Percentiles rank a stretch among this genome's conserved stretches.
Conservation (phyloP, 2,888 invertebrate species). For the Acleris sparsana region DNA sequence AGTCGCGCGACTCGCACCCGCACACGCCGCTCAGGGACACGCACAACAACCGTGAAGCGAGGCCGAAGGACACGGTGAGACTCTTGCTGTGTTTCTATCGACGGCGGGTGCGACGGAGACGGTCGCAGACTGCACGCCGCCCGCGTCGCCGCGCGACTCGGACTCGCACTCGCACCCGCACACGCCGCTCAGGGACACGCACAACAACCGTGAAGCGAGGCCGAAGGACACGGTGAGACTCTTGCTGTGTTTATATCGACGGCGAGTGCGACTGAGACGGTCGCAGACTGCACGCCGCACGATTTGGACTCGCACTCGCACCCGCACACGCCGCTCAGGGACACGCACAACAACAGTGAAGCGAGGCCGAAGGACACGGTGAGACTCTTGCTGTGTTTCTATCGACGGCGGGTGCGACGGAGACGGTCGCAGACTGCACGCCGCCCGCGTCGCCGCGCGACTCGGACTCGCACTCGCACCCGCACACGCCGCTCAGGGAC, state of each 20-base stretch:
- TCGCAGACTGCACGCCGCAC: conserved; percentile 43
- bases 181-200: conserved; percentile 26
- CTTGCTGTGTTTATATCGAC: too few species aligned
- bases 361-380: conserved; percentile 15
- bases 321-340: conserved; percentile 44
- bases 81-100: too few species aligned
- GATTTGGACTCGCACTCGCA: conserved; percentile 47
- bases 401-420: conserved; percentile 46
- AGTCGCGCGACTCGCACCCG: conserved; percentile 48
- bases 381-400: too few species aligned
- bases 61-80: too few species aligned
- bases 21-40: conserved; percentile 36
- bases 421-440: conserved; percentile 41
- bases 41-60: conserved; percentile 38
- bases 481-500: conserved; percentile 39
- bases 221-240: too few species aligned
- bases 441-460: conserved; percentile 44
- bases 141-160: conserved; percentile 42
- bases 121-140: conserved; percentile 42
- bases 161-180: conserved; percentile 52
- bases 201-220: conserved; percentile 38
- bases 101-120: conserved; percentile 48
- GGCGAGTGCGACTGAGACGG: conserved; percentile 47
- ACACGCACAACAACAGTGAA: conserved; percentile 36
- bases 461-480: conserved; percentile 51